phyloP scores from a whole-genome alignment of 2,113 vertebrate genomes.

The Nanorana parkeri region DNA sequence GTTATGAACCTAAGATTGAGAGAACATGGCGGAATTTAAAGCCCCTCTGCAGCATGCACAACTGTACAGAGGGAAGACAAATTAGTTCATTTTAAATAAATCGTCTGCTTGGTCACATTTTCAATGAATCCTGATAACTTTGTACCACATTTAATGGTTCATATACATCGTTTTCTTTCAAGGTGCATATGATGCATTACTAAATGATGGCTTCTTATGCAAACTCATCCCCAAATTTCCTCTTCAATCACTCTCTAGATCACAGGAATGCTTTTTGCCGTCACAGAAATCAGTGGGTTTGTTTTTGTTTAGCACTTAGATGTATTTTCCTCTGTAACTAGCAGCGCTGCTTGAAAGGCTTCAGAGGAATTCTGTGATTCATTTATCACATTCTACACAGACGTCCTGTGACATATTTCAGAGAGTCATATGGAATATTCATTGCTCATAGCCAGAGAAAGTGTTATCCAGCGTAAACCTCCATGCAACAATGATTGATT shows the following conservation, averaged over 20 bases:
- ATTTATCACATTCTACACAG: slow-evolving; percentile 13
- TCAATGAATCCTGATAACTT: not conserved
- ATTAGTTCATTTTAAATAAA: too few species aligned
- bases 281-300: not conserved
- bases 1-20: too few species aligned
- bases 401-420: not conserved
- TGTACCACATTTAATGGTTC: not conserved
- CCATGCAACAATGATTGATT: slow-evolving; percentile 19
- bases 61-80: too few species aligned
- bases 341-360: too few species aligned
- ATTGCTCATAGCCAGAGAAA: not conserved
- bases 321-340: not conserved
- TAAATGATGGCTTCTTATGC: not conserved
- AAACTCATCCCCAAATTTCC: not conserved
- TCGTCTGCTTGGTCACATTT: too few species aligned
- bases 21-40: too few species aligned
- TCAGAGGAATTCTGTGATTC: not conserved
- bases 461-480: not conserved
- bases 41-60: too few species aligned
- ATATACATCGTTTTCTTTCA: not conserved
- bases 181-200: not conserved
- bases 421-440: not conserved
- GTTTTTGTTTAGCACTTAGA: not conserved
- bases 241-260: not conserved
- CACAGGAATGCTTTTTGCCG: not conserved